Evolutionary conservation across 2,888 invertebrate genomes (phyloP), one percentile per base, ranked within the genome.

Genomic region (Pogonocherus hispidulus): DNA sequence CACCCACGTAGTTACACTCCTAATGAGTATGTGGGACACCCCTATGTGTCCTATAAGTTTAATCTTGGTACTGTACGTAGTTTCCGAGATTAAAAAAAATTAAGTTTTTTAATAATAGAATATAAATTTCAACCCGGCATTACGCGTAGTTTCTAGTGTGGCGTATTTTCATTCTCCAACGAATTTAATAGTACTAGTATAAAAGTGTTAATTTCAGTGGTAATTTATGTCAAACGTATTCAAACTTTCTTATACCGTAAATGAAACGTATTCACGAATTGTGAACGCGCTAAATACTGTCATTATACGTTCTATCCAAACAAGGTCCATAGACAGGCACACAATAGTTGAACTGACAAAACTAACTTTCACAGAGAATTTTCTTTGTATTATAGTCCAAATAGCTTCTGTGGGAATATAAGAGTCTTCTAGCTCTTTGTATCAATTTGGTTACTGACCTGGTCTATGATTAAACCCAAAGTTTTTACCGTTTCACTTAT

Each of bases 221-320:
- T n/a, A n/a, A n/a, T n/a, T n/a, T n/a, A n/a, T n/a, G n/a, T n/a
- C n/a, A n/a, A n/a, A 62, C 51, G 18, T 51, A 51, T 49, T 51
- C 62, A 51, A 49, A 62, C 35, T 63, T 63, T 63, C 44, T 41
- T 32, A 63, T 51, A 11, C 52, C 41, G 20, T 41, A 63, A 11
- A 63, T 51, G 19, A 52, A 54, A 14, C 37, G 19, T 11, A 52
- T 23, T n/a, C 37, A 63, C 6, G 52, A 37, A 22, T 37, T 63
- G 22, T 63, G 63, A 8, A 37, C 52, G 5, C 3, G 20, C 35
- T 63, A 37, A 35, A 62, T 23, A 18, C 62, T n/a, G 1, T n/a
- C 2, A 14, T 44, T 44, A n/a, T 8, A 44, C 11, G 18, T 18
- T n/a, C 2, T 6, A n/a, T 3, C 44, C 4, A 44, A 18, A 44